A percentile compares a stretch with the other conserved stretches of the same genome.
phyloP scores from a whole-genome alignment of 2,888 invertebrate species.

The Nemapogon koenigi region DNA sequence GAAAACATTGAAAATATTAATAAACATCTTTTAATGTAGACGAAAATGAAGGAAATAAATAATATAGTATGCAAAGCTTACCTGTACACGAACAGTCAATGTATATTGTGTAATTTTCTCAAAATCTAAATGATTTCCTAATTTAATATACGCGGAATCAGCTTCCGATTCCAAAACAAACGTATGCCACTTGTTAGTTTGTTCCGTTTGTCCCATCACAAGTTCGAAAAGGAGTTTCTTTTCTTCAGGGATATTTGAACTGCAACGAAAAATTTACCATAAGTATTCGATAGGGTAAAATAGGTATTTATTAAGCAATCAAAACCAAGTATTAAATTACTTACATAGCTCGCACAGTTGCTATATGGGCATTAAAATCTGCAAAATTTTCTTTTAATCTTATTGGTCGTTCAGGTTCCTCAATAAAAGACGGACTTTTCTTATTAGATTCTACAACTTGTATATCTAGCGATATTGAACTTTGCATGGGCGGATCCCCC shows the following conservation, averaged over 20 bases:
- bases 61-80: constrained; percentile 24
- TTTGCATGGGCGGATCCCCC: constrained; percentile 70
- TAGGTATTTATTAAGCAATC: constrained; percentile 7
- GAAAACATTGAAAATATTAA: constrained; percentile 21
- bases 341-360: constrained; percentile 74
- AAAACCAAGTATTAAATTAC: constrained; percentile 29
- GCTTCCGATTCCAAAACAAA: constrained; percentile 74
- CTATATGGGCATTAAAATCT: constrained; percentile 74
- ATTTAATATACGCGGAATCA: constrained; percentile 74
- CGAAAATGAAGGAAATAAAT: neutral
- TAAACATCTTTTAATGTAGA: constrained; percentile 1
- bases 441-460: constrained; percentile 87
- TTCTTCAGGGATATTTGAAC: constrained; percentile 79
- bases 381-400: constrained; percentile 76
- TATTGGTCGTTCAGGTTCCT: constrained; percentile 66
- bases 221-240: constrained; percentile 80
- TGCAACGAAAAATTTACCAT: constrained; percentile 23
- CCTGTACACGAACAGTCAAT: constrained; percentile 79
- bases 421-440: constrained; percentile 79
- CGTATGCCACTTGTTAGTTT: constrained; percentile 83
- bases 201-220: constrained; percentile 82
- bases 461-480: constrained; percentile 80
- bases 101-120: constrained; percentile 86
- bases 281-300: neutral
- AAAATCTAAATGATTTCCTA: constrained; percentile 81